Conservation (phyloP, 2,113 vertebrate genomes). For the Nycticebus coucang region DNA sequence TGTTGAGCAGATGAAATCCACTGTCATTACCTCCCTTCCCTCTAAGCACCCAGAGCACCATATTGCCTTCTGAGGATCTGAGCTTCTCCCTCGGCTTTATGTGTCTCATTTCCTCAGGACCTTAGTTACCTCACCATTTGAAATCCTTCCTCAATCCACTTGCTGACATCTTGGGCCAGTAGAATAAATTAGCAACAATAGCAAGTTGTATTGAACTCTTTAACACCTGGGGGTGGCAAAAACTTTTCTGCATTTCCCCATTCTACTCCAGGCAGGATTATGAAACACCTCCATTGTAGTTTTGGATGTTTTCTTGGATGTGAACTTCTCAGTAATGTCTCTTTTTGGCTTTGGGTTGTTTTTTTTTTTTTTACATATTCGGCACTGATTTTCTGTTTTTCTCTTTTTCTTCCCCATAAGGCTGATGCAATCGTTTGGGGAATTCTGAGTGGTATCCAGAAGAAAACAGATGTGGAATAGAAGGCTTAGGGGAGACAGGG, state of each 20-base stretch:
- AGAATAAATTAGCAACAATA: background rate
- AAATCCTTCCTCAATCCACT: background rate
- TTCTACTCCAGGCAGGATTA: background rate
- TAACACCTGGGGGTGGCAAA: background rate
- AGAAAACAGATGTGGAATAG: background rate
- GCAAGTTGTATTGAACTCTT: background rate
- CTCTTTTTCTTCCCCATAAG: background rate
- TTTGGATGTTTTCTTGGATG: background rate
- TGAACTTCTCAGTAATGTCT: background rate
- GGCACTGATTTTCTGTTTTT: background rate
- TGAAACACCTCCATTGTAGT: background rate
- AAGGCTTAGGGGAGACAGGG: background rate
- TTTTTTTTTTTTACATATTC: background rate
- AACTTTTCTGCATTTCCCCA: background rate
- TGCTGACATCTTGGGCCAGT: background rate
- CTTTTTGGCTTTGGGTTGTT: background rate
- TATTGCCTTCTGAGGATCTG: background rate
- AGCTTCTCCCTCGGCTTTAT: fast-evolving
- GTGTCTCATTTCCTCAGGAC: background rate
- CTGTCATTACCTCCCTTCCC: fast-evolving
- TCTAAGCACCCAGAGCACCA: background rate
- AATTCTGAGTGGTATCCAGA: background rate
- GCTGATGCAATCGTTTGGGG: background rate
- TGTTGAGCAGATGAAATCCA: background rate
- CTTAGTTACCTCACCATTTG: background rate